Evolutionary conservation across 2,113 vertebrate species (phyloP), one percentile per base, ranked within the genome.

Genomic region (Hyperoodon ampullatus): DNA sequence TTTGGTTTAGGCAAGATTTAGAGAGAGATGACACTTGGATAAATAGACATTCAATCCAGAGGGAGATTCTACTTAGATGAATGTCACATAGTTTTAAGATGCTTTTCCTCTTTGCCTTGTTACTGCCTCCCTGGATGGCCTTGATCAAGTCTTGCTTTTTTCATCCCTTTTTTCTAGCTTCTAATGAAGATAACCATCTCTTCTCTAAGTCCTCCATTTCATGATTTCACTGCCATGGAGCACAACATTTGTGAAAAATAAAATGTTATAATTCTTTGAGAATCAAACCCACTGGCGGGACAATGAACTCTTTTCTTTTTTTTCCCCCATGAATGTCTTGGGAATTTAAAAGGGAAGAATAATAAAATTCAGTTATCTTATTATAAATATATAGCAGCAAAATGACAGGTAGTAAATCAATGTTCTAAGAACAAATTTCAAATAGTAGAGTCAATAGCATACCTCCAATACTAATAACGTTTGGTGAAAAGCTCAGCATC

Each of bases 351-450:
- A 88, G 15, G 15, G 6, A 83, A 30, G 33, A 61, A 85, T 86
- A 65, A 88, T 88, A 91, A 85, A 81, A 97, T 81, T 77, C 19
- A 81, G 55, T 33, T 82, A 91, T 83, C n/a, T 95, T 85, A 78
- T 63, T 61, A 92, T 83, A 82, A 96, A 89, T 58, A 89, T 39
- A 85, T 33, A 88, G 24, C 24, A 91, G 26, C 55, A 95, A 82
- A 53, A 50, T 88, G 63, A 83, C 47, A 92, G 75, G 83, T 68
- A 82, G 50, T 88, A 35, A 93, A 74, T 93, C 81, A 83, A 12
- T 63, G 21, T 90, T 75, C 74, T 13, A n/a, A 80, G 60, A 84
- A 80, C 23, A 92, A 72, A 95, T 90, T 93, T 92, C 70, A 94
- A 86, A 63, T 16, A 44, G 24, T 14, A 63, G 42, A 74, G 14